Evolutionary conservation across 2,797 vertebrate species (phyloP).

Genomic region (Sarcophilus harrisii): DNA sequence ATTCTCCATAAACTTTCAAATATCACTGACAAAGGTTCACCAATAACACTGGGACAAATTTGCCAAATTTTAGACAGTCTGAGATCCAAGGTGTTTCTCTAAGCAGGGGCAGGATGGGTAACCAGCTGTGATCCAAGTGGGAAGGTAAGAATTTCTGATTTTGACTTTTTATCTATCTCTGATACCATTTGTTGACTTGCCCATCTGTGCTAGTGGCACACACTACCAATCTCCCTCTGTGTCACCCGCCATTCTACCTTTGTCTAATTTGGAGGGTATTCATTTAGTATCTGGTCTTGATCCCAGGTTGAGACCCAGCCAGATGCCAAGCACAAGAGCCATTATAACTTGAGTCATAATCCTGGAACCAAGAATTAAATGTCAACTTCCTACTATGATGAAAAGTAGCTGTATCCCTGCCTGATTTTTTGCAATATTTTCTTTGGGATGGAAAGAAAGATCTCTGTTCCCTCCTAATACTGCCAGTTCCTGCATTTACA

Average conservation of each 20-base stretch:
- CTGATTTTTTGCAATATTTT: not conserved
- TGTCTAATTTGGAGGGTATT: not conserved
- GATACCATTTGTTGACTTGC: not conserved
- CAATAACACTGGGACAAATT: not conserved
- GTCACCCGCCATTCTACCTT: not conserved
- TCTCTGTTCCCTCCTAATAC: not conserved
- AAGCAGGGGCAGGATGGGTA: not conserved
- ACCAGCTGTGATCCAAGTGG: not conserved
- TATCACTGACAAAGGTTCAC: not conserved
- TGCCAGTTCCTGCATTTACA: not conserved
- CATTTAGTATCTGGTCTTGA: not conserved
- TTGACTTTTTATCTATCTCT: not conserved
- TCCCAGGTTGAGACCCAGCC: not conserved
- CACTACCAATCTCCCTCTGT: not conserved
- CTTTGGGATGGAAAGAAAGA: not conserved
- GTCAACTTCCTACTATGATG: not conserved
- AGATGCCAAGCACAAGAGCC: not conserved
- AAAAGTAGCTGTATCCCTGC: not conserved
- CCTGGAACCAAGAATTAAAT: not conserved
- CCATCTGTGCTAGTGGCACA: not conserved
- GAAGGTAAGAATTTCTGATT: not conserved
- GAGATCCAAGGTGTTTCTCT: not conserved
- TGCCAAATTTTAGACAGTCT: not conserved
- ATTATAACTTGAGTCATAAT: not conserved
- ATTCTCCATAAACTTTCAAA: not conserved